Percentiles rank a stretch among this genome's conserved stretches.
phyloP scores from a whole-genome alignment of 2,888 invertebrate genomes.

The Caenorhabditis sulstoni region DNA sequence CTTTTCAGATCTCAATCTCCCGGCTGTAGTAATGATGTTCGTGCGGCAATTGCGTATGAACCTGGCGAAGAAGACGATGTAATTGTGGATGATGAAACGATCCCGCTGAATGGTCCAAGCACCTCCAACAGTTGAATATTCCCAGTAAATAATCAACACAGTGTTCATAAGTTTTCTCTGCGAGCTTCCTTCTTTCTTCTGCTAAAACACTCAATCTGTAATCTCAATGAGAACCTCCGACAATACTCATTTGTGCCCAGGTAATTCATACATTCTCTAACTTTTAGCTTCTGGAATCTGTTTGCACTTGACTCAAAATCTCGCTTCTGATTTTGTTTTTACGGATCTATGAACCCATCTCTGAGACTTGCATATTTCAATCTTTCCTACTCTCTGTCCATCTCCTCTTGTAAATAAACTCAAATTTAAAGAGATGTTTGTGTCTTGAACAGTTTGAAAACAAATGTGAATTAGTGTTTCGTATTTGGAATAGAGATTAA shows the following conservation, averaged over 20 bases:
- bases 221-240: too few relatives aligned
- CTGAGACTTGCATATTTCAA: constrained; percentile 34
- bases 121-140: constrained; percentile 32
- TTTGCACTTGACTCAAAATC: constrained; percentile 21
- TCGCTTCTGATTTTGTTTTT: constrained; percentile 26
- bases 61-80: constrained; percentile 33
- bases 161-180: not conserved
- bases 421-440: too few relatives aligned
- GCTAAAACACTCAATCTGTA: not conserved
- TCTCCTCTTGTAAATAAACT: too few relatives aligned
- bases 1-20: constrained; percentile 55
- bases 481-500: too few relatives aligned
- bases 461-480: too few relatives aligned
- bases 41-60: not conserved
- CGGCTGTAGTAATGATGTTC: constrained; percentile 5
- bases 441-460: too few relatives aligned
- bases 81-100: constrained; percentile 37
- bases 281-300: constrained; percentile 1
- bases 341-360: constrained; percentile 59
- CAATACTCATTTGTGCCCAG: not conserved
- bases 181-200: not conserved
- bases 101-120: constrained; percentile 40
- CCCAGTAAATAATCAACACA: too few relatives aligned
- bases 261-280: constrained; percentile 3
- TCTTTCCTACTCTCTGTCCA: not conserved